Base-by-base conservation (phyloP, 2,113 vertebrate species). In the Eurystomus gularis region DNA sequence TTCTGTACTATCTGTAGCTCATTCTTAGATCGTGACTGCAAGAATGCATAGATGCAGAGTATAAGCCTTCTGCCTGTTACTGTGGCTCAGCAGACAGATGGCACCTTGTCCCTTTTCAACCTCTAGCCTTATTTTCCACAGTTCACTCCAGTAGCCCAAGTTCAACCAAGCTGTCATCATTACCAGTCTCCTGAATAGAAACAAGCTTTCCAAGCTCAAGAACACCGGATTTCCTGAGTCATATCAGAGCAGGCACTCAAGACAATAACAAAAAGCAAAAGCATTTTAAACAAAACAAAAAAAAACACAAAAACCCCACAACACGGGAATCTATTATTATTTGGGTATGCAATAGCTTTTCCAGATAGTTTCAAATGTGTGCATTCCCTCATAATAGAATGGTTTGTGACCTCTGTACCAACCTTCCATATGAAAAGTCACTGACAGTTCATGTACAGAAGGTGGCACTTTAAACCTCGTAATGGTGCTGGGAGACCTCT, bases 151-250 rank as follows among this genome's bases (percentile, higher is more conserved):
- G 51, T n/a, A 81, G 57, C 8, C 35, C 18, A 55, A 58, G 71
- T 79, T 92, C 70, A 72, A 88, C 72, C 40, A 86, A 69, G 46
- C 39, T 72, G 80, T 57, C 80, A 84, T 39, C 61, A 46, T 49
- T 19, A 92, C 66, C 52, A 71, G n/a, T 26, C 62, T 89, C 37
- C 54, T 83, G 57, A 93, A 94, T 4, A 96, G 64, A 57, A 90
- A 82, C 68, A 90, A 71, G 31, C 33, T 72, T 84, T 88, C 77
- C 40, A 78, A 72, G 66, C 65, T 92, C 80, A 91, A 83, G 70
- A 94, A 92, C 92, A 96, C 94, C 94, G 90, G 96, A 97, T 96
- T 94, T 96, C 96, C 96, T 92, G 90, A 88, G 82, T 73, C 61
- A 14, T 49, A 96, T 84, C 83, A 92, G 44, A 89, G 37, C 80